phyloP scores from a whole-genome alignment of 2,888 invertebrate species.

The Netelia fuscicornis region DNA sequence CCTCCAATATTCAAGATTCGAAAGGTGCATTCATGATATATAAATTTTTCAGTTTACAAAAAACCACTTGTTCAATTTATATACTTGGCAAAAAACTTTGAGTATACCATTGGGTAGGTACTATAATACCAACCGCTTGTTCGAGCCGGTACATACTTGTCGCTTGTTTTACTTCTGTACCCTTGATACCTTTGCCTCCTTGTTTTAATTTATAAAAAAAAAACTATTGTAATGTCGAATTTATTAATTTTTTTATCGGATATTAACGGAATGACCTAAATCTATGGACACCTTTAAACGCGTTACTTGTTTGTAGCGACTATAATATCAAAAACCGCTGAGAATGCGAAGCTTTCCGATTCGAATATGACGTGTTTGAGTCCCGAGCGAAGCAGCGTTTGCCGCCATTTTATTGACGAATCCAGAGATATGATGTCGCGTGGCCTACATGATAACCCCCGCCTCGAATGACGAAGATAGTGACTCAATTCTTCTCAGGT shows the following conservation, averaged over 20 bases:
- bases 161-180: background rate
- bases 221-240: background rate
- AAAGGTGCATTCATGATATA: too few species aligned
- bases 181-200: background rate
- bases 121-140: background rate
- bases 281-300: too few species aligned
- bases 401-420: constrained; percentile 77
- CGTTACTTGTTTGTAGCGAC: background rate
- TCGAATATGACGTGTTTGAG: background rate
- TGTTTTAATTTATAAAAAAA: background rate
- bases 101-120: background rate
- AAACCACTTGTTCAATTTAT: background rate
- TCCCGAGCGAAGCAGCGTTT: constrained; percentile 60
- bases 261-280: too few species aligned
- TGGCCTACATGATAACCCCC: constrained; percentile 81
- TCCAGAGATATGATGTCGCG: constrained; percentile 78
- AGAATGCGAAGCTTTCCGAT: background rate
- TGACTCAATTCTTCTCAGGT: constrained; percentile 60
- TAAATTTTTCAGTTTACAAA: background rate
- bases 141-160: background rate
- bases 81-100: background rate
- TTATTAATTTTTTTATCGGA: too few species aligned
- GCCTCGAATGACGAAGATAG: constrained; percentile 66
- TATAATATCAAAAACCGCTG: constrained; percentile 37
- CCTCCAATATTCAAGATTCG: background rate